Evolutionary conservation across 2,113 vertebrate genomes (phyloP).

Genomic region (Nymphicus hollandicus): DNA sequence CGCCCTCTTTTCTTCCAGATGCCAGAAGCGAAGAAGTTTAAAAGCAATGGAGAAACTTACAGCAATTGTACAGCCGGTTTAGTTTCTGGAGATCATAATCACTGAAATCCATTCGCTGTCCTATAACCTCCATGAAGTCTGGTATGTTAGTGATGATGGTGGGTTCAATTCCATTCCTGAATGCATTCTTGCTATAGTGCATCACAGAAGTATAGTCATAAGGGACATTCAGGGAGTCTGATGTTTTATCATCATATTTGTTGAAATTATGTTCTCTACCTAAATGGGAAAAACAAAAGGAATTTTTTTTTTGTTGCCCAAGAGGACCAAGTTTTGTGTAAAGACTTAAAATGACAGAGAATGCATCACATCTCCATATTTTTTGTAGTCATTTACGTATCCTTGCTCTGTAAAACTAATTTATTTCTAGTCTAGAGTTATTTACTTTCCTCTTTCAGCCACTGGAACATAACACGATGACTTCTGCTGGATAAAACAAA

Average conservation of each 20-base stretch:
- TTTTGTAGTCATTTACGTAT: not conserved
- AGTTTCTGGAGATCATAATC: constrained; percentile 87
- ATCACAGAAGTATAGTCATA: constrained; percentile 91
- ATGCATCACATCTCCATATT: not conserved
- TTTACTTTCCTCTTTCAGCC: not conserved
- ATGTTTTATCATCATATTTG: constrained; percentile 70
- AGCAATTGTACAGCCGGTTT: constrained; percentile 87
- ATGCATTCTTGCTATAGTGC: constrained; percentile 89
- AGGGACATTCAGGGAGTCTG: constrained; percentile 80
- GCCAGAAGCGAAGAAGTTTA: not conserved
- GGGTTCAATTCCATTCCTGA: constrained; percentile 78
- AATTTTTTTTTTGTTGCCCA: not conserved
- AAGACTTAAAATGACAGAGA: not conserved
- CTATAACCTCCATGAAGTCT: constrained; percentile 86
- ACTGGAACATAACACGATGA: not conserved
- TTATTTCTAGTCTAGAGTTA: not conserved
- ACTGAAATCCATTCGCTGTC: constrained; percentile 94
- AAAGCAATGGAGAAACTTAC: constrained; percentile 69
- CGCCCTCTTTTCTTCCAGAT: not conserved
- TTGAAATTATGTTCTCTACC: constrained; percentile 85
- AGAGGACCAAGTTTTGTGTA: not conserved
- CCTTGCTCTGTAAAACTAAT: not conserved
- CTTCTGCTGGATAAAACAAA: not conserved
- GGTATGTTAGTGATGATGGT: constrained; percentile 90
- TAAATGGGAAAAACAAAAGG: constrained; percentile 36